phyloP scores from a whole-genome alignment of 2,797 vertebrate species.

The Cichlasoma orientale region DNA sequence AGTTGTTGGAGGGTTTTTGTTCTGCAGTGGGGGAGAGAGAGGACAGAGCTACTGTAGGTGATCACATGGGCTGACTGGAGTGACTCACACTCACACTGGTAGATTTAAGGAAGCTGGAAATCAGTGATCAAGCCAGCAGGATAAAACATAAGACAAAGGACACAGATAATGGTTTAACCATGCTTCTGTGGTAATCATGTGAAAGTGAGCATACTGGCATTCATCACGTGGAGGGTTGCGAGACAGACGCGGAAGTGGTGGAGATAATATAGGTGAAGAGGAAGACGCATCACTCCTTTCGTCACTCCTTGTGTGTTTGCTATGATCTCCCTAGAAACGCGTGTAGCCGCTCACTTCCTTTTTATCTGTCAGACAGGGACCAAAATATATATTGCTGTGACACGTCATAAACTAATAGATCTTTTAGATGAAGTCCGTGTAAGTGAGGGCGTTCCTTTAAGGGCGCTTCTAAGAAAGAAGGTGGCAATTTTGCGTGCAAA shows the following conservation, averaged over 20 bases:
- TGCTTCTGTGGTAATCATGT: not conserved
- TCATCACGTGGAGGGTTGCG: not conserved
- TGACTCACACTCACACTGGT: conserved; percentile 29
- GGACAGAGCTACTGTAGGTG: not conserved
- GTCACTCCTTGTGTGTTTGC: conserved; percentile 6
- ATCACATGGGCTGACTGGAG: conserved; percentile 8
- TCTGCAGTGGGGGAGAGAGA: not conserved
- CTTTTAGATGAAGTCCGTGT: not conserved
- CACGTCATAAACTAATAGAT: not conserved
- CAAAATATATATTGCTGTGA: conserved; percentile 1
- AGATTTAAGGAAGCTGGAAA: not conserved
- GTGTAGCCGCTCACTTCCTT: not conserved
- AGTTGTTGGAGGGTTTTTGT: not conserved
- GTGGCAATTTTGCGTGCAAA: not conserved
- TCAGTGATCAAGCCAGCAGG: not conserved
- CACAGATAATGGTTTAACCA: not conserved
- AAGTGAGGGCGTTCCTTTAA: not conserved
- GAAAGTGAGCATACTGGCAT: not conserved
- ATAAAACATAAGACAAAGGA: not conserved
- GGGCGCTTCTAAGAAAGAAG: not conserved
- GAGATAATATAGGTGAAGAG: not conserved
- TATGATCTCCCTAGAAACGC: conserved; percentile 38
- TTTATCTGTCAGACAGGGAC: conserved; percentile 19
- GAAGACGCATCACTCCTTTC: not conserved
- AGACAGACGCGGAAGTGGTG: conserved; percentile 10